A percentile compares a stretch with the other conserved stretches of the same genome.
Conservation (phyloP, 2,113 vertebrate species). For the Ciconia stormi region DNA sequence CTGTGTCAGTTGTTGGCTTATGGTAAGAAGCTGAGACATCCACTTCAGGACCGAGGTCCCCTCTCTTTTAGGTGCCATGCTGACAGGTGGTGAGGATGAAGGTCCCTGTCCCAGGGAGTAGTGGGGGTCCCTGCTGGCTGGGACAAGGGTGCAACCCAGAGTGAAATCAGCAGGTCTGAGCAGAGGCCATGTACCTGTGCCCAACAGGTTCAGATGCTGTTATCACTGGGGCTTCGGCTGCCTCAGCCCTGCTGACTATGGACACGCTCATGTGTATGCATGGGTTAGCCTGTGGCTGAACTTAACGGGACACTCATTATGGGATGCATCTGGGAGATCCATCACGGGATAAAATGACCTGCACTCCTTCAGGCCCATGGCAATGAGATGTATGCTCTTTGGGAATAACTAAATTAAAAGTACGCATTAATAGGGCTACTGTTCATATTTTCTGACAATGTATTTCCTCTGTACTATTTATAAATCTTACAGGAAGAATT, state of each 20-base stretch:
- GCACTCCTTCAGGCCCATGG: background rate
- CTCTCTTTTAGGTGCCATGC: background rate
- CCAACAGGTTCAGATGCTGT: background rate
- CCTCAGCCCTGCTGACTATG: background rate
- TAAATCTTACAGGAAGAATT: slow-evolving; percentile 36
- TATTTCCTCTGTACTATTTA: slow-evolving; percentile 40
- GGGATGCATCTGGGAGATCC: background rate
- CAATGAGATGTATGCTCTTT: background rate
- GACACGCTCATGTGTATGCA: fast-evolving
- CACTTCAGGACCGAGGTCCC: fast-evolving
- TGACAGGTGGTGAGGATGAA: background rate
- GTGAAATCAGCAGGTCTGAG: background rate
- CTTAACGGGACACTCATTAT: background rate
- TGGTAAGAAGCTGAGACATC: fast-evolving
- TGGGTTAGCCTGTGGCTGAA: background rate
- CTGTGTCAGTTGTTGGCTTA: background rate
- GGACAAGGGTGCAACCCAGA: background rate
- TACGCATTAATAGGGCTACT: slow-evolving; percentile 3
- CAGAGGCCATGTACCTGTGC: background rate
- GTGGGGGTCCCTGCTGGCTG: fast-evolving
- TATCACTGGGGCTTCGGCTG: background rate
- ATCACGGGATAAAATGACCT: background rate
- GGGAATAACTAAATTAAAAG: slow-evolving; percentile 47
- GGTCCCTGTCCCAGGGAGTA: no score
- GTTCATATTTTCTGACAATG: slow-evolving; percentile 31